Base-by-base conservation (phyloP, 2,888 invertebrate genomes). In the Caenorhabditis macrosperma region DNA sequence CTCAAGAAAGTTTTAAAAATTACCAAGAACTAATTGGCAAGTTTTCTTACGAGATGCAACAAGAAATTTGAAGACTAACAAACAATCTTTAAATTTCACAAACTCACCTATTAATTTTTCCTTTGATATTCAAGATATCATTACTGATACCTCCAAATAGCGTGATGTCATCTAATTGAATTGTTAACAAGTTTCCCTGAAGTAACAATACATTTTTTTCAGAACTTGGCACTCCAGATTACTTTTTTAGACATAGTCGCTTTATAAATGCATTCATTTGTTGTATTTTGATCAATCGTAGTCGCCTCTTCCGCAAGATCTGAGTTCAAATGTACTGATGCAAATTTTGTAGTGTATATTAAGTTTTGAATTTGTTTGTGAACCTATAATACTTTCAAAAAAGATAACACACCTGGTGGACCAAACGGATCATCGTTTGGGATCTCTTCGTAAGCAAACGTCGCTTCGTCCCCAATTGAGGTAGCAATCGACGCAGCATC, bases 231-330 rank as follows among this genome's bases (percentile, higher is more conserved):
- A 24, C 9, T 24, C 15, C 2, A 1, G 46, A 52, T 60, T 55
- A 85, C 84, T 33, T 78, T 72, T 68, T 84, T 81, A 1, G 83
- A 78, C 86, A 86, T 86, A 7, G 81, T 63, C 30, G 78, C 74
- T 55, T 82, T 77, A 64, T 77, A 86, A 33, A 79, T 79, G 9
- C 83, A 41, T 46, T 86, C 85, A 38, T 82, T 83, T 24, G 78
- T 33, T 9, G 77, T 64, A 26, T 60, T 41, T 22, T 83, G 80
- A 64, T 87, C 87, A 26, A 83, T 81, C 5, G 66, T 74, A 15
- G 68, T 74, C 10, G 87, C 87, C 78, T 87, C 87, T 64, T 85
- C 85, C n/a, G 87, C 87, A 33, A 83, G 41, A 57, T 87, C 86
- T 78, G 72, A 68, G 72, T 75, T 66, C 17, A 30, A 44, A 26